phyloP scores from a whole-genome alignment of 2,888 invertebrate species.

The Saturnia pavonia region DNA sequence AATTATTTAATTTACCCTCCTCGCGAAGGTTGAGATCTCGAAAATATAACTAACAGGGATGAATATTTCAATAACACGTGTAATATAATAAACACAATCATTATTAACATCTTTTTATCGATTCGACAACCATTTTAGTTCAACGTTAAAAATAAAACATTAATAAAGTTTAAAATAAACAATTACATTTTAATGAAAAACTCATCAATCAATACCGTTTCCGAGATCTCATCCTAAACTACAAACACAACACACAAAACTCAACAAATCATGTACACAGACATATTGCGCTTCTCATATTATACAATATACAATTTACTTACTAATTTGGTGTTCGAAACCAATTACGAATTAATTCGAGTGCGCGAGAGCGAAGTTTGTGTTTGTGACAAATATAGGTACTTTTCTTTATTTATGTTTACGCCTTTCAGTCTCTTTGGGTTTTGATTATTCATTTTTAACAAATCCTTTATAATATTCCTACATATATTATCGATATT shows the following conservation, averaged over 20 bases:
- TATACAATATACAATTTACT: conserved; percentile 68
- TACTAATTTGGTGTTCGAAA: conserved; percentile 75
- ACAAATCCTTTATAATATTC: not conserved
- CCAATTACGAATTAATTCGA: conserved; percentile 59
- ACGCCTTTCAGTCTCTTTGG: not conserved
- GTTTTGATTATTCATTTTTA: not conserved
- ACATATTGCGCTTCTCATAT: conserved; percentile 72
- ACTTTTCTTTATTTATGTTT: not conserved
- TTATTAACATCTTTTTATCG: not conserved
- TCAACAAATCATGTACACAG: conserved; percentile 69
- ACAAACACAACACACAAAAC: conserved; percentile 44
- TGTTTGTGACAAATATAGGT: conserved; percentile 35
- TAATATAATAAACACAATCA: not conserved
- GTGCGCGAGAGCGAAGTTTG: conserved; percentile 41
- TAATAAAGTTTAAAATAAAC: not conserved
- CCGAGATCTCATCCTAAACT: conserved; percentile 12
- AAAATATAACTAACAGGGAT: conserved; percentile 10
- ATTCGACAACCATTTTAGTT: not conserved
- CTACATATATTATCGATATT: not conserved
- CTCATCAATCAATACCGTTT: not conserved
- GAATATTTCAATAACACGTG: conserved; percentile 5
- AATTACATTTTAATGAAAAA: not conserved
- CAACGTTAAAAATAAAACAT: not conserved
- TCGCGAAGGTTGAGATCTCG: not conserved
- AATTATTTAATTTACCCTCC: conserved; percentile 32